phyloP scores from a whole-genome alignment of 2,113 vertebrate genomes.

The Petaurus breviceps region DNA sequence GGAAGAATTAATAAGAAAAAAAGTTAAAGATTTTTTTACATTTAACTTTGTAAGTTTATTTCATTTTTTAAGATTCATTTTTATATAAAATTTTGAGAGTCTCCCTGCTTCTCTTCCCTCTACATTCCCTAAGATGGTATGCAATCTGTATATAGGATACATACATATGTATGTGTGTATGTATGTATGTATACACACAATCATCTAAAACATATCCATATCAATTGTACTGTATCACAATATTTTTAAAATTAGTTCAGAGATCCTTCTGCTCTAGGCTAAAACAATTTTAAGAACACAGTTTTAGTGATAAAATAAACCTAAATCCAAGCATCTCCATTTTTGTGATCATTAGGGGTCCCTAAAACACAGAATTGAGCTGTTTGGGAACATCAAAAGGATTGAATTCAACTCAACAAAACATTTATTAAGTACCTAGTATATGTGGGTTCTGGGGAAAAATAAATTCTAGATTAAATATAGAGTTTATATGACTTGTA shows the following conservation, averaged over 20 bases:
- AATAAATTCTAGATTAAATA: neutral
- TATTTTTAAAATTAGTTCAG: neutral
- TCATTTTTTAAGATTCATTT: too few relatives aligned
- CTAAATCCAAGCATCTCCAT: neutral
- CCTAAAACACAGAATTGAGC: neutral
- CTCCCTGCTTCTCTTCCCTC: too few relatives aligned
- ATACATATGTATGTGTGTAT: too few relatives aligned
- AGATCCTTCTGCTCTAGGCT: neutral
- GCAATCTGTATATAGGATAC: too few relatives aligned
- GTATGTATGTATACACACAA: too few relatives aligned
- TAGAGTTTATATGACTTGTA: neutral
- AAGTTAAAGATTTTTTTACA: neutral
- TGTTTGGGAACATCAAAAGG: neutral
- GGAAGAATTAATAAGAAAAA: neutral
- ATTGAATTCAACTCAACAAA: neutral
- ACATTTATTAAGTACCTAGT: neutral
- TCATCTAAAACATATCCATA: too few relatives aligned
- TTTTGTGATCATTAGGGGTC: neutral
- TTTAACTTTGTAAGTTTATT: too few relatives aligned
- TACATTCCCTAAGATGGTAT: too few relatives aligned
- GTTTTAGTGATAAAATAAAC: neutral
- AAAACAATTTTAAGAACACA: conserved; percentile 1
- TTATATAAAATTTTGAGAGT: too few relatives aligned
- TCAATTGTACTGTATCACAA: neutral
- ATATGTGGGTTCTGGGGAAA: neutral